Base-by-base conservation (phyloP, 2,113 vertebrate species). In the Zosterops lateralis region DNA sequence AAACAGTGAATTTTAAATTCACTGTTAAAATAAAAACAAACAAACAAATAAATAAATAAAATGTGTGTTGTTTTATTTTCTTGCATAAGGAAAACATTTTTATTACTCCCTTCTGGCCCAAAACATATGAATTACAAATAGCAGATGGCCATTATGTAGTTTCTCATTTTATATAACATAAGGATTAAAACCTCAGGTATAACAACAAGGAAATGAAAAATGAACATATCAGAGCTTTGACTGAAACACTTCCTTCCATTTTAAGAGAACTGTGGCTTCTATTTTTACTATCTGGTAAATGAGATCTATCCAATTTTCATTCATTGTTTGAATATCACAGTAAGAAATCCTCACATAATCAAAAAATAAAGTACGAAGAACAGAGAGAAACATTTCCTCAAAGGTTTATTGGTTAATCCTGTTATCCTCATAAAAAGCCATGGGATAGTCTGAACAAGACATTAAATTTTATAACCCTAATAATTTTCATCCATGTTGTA, bases 71-170 rank as follows among this genome's bases (percentile, higher is more conserved):
- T 87, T 68, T 20, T 82, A 48, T n/a, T 79, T 61, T 26, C 17
- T 42, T 42, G 17, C 14, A 14, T 84, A 90, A 87, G 25, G 40
- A 76, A 86, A 85, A 45, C 38, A 42, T 72, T 77, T 90, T 60
- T 74, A 60, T 74, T 87, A 80, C 70, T 64, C 57, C 61, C 18
- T 91, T 87, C 31, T 91, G 65, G 51, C 53, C 71, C 36, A 83
- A 90, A 93, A 85, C 42, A 62, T 51, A 73, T 40, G 47, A 85
- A 89, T 77, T 74, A 88, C 64, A 74, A 89, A 90, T n/a, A 91
- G 78, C 91, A 95, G 89, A 92, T 84, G 82, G 82, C 12, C 51
- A 77, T 64, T 54, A 90, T 1, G 7, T 86, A 83, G 38, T 64
- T 90, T 67, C 36, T 66, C 13, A 17, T 90, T 88, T 91, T 92